Evolutionary conservation across 2,888 invertebrate genomes (phyloP).

Genomic region (Sinelater perroti): DNA sequence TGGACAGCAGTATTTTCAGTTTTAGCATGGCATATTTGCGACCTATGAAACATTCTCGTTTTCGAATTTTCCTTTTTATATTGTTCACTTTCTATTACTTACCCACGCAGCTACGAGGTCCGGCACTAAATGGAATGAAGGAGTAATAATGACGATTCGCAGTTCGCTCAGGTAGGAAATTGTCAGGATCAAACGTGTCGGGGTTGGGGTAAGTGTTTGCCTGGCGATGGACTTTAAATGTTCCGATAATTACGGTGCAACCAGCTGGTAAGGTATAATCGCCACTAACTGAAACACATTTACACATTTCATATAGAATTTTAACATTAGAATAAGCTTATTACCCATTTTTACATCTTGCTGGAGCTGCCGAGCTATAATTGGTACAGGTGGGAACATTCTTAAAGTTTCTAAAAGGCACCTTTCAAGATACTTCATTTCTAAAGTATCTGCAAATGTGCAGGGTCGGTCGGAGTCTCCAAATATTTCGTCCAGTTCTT

Average conservation of each 20-base stretch:
- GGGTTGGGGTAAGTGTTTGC: constrained; percentile 74
- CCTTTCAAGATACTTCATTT: constrained; percentile 83
- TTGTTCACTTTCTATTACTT: constrained; percentile 46
- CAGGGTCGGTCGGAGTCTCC: constrained; percentile 79
- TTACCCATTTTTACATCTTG: constrained; percentile 74
- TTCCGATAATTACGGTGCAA: constrained; percentile 72
- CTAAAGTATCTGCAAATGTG: constrained; percentile 79
- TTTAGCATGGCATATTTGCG: constrained; percentile 84
- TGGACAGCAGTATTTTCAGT: constrained; percentile 76
- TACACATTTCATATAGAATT: too few species aligned
- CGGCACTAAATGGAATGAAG: constrained; percentile 82
- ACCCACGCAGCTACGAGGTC: constrained; percentile 82
- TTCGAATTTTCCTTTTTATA: neutral
- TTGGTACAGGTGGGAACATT: constrained; percentile 82
- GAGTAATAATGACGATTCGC: constrained; percentile 81
- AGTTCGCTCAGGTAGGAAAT: constrained; percentile 79
- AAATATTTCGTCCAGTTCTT: constrained; percentile 79
- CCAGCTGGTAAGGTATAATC: constrained; percentile 66
- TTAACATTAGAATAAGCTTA: neutral
- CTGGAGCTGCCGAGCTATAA: constrained; percentile 77
- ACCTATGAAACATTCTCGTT: constrained; percentile 63
- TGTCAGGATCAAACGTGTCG: constrained; percentile 78
- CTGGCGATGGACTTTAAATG: constrained; percentile 74
- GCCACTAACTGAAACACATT: constrained; percentile 4
- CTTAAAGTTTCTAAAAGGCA: constrained; percentile 81